Percentiles rank a stretch among this genome's conserved stretches.
Conservation (phyloP, 2,113 vertebrate species). For the Nothoprocta pentlandii region DNA sequence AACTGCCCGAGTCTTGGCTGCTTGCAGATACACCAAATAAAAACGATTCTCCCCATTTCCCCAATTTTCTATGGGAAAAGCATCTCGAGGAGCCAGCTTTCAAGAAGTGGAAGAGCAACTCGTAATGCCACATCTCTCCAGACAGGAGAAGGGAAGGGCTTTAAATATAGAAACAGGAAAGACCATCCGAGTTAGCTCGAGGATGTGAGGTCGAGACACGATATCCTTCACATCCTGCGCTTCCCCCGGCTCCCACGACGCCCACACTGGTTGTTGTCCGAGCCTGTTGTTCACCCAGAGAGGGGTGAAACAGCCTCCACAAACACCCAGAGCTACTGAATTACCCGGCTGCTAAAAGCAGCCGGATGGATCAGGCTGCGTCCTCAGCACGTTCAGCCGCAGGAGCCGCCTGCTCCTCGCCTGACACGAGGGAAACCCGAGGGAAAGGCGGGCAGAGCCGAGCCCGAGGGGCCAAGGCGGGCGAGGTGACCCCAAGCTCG, state of each 20-base stretch:
- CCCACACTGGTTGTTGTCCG: not conserved
- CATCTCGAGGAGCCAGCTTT: not conserved
- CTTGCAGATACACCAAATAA: not conserved
- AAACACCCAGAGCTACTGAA: constrained; percentile 11
- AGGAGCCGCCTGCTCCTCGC: not conserved
- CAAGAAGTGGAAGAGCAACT: not conserved
- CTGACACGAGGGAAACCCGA: not conserved
- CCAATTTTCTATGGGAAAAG: not conserved
- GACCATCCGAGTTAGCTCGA: not conserved
- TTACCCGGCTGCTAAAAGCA: constrained; percentile 6
- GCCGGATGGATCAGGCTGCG: constrained; percentile 26
- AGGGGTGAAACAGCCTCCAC: not conserved
- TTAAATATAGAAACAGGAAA: constrained; percentile 36
- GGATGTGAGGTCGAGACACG: constrained; percentile 5
- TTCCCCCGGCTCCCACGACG: not conserved
- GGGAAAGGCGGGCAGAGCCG: too few relatives aligned
- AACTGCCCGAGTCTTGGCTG: not conserved
- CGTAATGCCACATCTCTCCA: not conserved
- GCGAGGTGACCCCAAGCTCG: not conserved
- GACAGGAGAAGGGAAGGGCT: not conserved
- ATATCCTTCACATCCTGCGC: not conserved
- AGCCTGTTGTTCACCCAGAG: not conserved
- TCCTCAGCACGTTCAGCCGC: not conserved
- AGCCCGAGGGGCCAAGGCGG: not conserved
- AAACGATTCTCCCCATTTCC: not conserved